Percentiles rank a stretch among this genome's conserved stretches.
These are phyloP conservation scores for Synodontis membranacea DNA, from an alignment of 2,113 vertebrate genomes.

Conservation along the genomic window DNA sequence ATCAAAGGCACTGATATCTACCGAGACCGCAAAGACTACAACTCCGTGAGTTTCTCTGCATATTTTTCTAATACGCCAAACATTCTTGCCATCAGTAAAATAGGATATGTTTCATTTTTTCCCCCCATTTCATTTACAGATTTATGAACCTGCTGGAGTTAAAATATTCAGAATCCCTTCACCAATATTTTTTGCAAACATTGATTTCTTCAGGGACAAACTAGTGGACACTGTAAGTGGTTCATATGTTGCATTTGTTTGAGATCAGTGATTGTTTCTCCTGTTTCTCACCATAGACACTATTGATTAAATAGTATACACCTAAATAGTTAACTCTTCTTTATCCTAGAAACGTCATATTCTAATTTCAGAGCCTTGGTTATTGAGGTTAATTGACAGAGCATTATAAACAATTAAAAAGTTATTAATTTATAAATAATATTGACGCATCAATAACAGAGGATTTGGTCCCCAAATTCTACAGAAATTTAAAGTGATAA, in stretches of 20 bases:
- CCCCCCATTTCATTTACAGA: conserved; percentile 69
- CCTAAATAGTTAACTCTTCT: too few relatives aligned
- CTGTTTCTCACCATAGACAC: too few relatives aligned
- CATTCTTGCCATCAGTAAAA: neutral
- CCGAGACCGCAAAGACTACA: conserved; percentile 89
- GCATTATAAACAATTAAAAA: too few relatives aligned
- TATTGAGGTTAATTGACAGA: too few relatives aligned
- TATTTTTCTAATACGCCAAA: neutral
- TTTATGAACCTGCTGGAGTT: conserved; percentile 85
- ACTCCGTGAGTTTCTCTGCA: conserved; percentile 72
- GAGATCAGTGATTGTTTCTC: too few relatives aligned
- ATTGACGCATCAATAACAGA: too few relatives aligned
- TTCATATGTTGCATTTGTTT: neutral
- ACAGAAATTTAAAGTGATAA: too few relatives aligned
- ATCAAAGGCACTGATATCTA: conserved; percentile 88
- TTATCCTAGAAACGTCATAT: too few relatives aligned
- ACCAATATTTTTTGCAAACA: conserved; percentile 96
- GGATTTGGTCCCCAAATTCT: too few relatives aligned
- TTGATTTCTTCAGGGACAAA: conserved; percentile 86
- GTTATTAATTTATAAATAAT: too few relatives aligned
- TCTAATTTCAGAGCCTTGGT: too few relatives aligned
- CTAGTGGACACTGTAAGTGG: conserved; percentile 83
- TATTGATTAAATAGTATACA: too few relatives aligned
- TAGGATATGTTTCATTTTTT: conserved; percentile 17
- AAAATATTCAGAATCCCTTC: conserved; percentile 92